phyloP scores from a whole-genome alignment of 2,797 vertebrate species.

The Pteronotus mesoamericanus region DNA sequence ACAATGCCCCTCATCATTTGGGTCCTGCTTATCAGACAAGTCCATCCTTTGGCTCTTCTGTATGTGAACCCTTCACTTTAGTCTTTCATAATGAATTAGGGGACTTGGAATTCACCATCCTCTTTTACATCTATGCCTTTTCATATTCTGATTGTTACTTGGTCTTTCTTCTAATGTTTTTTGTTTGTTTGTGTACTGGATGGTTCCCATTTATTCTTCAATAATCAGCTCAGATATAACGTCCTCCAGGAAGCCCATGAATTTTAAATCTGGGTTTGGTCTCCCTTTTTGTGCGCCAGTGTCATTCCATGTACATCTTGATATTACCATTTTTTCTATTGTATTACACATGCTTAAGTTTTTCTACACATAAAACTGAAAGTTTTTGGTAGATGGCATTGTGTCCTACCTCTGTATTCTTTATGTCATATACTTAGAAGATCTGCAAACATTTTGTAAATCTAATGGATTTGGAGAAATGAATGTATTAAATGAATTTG shows the following conservation, averaged over 20 bases:
- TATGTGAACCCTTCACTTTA: not conserved
- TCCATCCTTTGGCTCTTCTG: not conserved
- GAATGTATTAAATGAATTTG: not conserved
- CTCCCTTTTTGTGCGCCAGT: not conserved
- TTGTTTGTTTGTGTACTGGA: not conserved
- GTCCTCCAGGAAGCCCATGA: not conserved
- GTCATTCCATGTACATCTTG: not conserved
- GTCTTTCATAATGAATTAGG: not conserved
- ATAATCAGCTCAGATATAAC: not conserved
- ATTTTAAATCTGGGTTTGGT: not conserved
- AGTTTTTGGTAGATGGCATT: not conserved
- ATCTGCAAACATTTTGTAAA: not conserved
- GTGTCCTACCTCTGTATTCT: not conserved
- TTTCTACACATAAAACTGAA: not conserved
- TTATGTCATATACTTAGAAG: not conserved
- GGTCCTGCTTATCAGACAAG: not conserved
- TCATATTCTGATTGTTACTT: not conserved
- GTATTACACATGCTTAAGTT: not conserved
- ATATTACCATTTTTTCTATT: not conserved
- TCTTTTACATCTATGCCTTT: not conserved
- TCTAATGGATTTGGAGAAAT: not conserved
- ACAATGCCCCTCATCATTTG: no score
- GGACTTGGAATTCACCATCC: not conserved
- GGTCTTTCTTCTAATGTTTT: not conserved
- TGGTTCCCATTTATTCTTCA: not conserved